phyloP scores from a whole-genome alignment of 2,113 vertebrate species.

The Isurus oxyrinchus region DNA sequence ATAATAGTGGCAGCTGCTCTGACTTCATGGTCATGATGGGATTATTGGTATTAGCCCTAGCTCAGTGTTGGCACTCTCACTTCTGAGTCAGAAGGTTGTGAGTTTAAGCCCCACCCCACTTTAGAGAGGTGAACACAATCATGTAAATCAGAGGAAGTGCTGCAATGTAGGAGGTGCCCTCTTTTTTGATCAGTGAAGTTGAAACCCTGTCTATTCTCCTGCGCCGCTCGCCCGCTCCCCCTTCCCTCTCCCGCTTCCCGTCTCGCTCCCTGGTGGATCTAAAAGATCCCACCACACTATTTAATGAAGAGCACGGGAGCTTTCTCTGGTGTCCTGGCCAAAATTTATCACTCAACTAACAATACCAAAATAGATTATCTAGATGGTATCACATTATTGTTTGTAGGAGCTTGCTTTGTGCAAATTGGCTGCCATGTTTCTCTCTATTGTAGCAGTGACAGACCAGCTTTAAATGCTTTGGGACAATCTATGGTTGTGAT shows the following conservation, averaged over 20 bases:
- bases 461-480: background rate
- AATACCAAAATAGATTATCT: background rate
- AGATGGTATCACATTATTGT: background rate
- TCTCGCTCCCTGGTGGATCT: too few relatives aligned
- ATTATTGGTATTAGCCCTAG: background rate
- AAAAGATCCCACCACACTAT: background rate
- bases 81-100: background rate
- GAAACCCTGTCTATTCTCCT: background rate
- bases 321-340: background rate
- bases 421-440: background rate
- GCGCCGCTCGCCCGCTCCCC: too few relatives aligned
- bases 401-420: background rate
- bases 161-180: background rate
- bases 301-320: background rate
- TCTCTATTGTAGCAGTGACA: background rate
- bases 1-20: background rate
- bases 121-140: background rate
- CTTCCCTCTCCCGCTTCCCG: too few relatives aligned
- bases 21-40: background rate
- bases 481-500: too few relatives aligned
- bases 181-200: background rate
- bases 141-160: background rate
- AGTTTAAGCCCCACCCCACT: background rate
- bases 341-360: background rate
- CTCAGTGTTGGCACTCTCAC: background rate